phyloP scores from a whole-genome alignment of 2,113 vertebrate species.

The Sula dactylatra region DNA sequence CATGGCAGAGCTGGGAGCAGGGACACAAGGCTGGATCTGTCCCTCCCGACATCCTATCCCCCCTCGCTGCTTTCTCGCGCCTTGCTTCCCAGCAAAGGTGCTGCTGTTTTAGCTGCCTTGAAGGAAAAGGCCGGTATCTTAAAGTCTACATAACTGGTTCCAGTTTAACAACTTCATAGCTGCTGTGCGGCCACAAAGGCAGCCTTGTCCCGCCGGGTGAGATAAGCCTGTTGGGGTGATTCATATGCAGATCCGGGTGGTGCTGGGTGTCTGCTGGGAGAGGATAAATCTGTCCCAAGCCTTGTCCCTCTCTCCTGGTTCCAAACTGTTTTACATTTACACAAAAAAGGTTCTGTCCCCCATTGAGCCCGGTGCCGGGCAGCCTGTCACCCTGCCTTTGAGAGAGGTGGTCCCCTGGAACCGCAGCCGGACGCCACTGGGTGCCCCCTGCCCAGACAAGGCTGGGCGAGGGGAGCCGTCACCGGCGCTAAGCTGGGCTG shows the following conservation, averaged over 20 bases:
- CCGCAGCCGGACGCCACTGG: neutral
- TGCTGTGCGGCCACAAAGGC: conserved; percentile 16
- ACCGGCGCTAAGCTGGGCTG: neutral
- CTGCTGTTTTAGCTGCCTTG: neutral
- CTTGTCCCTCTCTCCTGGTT: neutral
- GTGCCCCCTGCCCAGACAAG: neutral
- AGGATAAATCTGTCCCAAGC: conserved; percentile 3
- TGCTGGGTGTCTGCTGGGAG: conserved; percentile 3
- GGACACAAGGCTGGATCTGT: neutral
- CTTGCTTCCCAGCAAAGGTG: neutral
- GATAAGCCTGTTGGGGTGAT: neutral
- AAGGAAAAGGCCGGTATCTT: neutral
- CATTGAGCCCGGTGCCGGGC: neutral
- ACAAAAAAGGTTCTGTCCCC: conserved; percentile 33
- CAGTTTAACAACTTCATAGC: neutral
- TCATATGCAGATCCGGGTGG: conserved; percentile 55
- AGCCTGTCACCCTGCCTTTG: neutral
- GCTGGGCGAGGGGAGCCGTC: neutral
- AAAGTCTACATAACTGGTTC: neutral
- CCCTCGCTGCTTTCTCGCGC: accelerated
- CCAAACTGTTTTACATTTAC: conserved; percentile 47
- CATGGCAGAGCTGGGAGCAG: neutral
- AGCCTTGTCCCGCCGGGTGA: neutral
- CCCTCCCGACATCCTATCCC: neutral
- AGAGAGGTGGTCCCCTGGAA: neutral